Evolutionary conservation across 2,113 vertebrate genomes (phyloP).

Genomic region (Nerophis lumbriciformis): DNA sequence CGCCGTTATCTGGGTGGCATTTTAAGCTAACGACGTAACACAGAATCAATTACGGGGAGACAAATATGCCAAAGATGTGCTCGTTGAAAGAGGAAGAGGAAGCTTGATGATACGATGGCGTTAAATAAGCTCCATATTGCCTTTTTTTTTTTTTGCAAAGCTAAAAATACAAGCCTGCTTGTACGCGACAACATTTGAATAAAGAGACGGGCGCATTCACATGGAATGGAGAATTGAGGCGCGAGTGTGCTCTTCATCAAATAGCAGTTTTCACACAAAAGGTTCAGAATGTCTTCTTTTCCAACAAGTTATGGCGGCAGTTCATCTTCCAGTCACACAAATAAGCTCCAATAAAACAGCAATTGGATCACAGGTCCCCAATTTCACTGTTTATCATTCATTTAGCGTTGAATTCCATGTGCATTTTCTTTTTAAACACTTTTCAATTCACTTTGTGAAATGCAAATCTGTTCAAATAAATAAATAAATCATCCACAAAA

Average conservation of each 20-base stretch:
- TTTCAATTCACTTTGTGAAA: too few relatives aligned
- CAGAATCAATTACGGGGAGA: slow-evolving; percentile 76
- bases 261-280: not conserved
- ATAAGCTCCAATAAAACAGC: too few relatives aligned
- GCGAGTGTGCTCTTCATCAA: slow-evolving; percentile 2
- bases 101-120: slow-evolving; percentile 66
- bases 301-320: too few relatives aligned
- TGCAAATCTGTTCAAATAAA: too few relatives aligned
- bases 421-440: too few relatives aligned
- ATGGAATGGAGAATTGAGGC: slow-evolving; percentile 44
- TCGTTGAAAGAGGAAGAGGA: slow-evolving; percentile 67
- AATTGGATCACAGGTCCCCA: too few relatives aligned
- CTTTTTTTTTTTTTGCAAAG: slow-evolving; percentile 13
- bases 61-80: slow-evolving; percentile 69
- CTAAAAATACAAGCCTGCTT: slow-evolving; percentile 64
- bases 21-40: slow-evolving; percentile 67
- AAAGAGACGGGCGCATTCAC: slow-evolving; percentile 36
- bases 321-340: too few relatives aligned
- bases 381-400: too few relatives aligned
- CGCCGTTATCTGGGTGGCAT: slow-evolving; percentile 69
- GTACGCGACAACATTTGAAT: slow-evolving; percentile 59
- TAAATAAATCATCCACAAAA: too few relatives aligned
- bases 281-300: not conserved
- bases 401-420: too few relatives aligned
- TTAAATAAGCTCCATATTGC: slow-evolving; percentile 61